These are phyloP conservation scores for Pantherophis alleghaniensis DNA, from an alignment of 2,797 vertebrate genomes.

Conservation along the genomic window DNA sequence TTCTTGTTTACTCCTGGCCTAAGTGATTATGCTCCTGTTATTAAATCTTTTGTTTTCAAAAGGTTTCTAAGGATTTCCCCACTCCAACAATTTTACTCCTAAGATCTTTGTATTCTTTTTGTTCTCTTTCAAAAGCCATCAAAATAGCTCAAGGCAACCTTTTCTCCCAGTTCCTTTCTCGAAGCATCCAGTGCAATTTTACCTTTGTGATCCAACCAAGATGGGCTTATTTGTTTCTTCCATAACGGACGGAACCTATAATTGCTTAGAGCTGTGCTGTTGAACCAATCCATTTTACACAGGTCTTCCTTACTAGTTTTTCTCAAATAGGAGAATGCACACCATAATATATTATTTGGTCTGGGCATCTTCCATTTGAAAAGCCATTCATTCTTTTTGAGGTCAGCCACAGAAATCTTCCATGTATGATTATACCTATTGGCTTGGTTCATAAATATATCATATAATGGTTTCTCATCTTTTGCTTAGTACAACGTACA, in stretches of 20 bases:
- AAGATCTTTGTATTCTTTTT: background rate
- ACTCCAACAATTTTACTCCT: background rate
- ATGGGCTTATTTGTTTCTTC: background rate
- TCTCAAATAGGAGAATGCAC: background rate
- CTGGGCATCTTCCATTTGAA: background rate
- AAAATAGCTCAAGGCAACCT: background rate
- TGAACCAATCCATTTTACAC: background rate
- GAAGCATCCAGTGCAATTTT: background rate
- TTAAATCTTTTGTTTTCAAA: background rate
- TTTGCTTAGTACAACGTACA: background rate
- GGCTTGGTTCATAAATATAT: background rate
- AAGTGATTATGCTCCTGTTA: background rate
- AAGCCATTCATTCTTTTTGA: background rate
- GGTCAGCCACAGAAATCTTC: background rate
- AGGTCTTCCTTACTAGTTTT: background rate
- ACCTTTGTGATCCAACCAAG: background rate
- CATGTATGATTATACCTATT: background rate
- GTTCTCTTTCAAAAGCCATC: background rate
- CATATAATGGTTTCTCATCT: background rate
- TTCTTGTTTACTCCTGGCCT: background rate
- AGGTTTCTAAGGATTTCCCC: background rate
- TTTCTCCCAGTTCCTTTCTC: background rate
- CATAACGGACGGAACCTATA: background rate
- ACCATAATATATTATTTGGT: background rate
- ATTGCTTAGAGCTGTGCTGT: background rate